phyloP scores from a whole-genome alignment of 2,888 invertebrate species.

The Strigamia transsilvanica region DNA sequence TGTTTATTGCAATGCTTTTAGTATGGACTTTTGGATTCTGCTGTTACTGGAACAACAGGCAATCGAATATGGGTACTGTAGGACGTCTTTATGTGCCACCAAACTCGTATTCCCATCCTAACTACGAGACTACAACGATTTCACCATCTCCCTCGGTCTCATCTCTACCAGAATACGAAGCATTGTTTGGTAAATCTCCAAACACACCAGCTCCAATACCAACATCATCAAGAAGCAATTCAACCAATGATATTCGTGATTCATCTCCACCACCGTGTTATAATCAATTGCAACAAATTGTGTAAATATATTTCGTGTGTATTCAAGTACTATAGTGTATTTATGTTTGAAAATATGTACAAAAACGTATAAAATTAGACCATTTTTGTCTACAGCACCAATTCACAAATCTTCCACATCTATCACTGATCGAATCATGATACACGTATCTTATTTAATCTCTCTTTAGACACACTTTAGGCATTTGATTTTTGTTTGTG shows the following conservation, averaged over 20 bases:
- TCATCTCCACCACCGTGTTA: neutral
- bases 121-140: neutral
- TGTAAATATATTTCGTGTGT: neutral
- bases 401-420: too few relatives aligned
- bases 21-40: neutral
- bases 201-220: neutral
- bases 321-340: too few relatives aligned
- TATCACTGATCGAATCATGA: too few relatives aligned
- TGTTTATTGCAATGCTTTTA: neutral
- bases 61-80: neutral
- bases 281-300: neutral
- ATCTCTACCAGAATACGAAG: neutral
- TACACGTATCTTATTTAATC: too few relatives aligned
- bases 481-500: too few relatives aligned
- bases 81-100: neutral
- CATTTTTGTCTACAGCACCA: too few relatives aligned
- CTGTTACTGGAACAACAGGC: neutral
- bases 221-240: neutral
- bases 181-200: neutral
- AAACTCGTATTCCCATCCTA: neutral
- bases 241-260: neutral
- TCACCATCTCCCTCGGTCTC: neutral
- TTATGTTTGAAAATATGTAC: too few relatives aligned
- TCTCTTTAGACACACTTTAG: too few relatives aligned
- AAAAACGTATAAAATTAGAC: too few relatives aligned